Evolutionary conservation across 2,888 invertebrate genomes (phyloP), one percentile per base, ranked within the genome.

Genomic region (Troglohyphantes excavatus): DNA sequence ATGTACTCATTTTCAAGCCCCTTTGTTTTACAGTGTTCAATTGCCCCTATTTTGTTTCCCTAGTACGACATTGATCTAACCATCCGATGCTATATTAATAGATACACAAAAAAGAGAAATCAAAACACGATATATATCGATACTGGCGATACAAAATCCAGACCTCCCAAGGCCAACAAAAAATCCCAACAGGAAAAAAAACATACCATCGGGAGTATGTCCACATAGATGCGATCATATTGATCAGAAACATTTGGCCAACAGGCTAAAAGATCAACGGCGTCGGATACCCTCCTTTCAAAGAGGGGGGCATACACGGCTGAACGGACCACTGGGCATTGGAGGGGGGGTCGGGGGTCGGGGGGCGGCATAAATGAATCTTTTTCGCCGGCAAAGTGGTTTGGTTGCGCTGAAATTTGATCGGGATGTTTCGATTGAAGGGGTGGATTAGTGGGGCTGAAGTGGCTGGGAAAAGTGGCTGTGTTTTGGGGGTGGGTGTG

Each of bases 191-290:
- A n/a, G n/a, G n/a, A n/a, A 33, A 6, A 9, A 9, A 33, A 33
- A 33, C 53, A 13, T 17, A 59, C 26, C 73, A 61, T 19, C 11
- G 29, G 39, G 9, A 17, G 68, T 13, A n/a, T 33, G n/a, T 21
- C 11, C 46, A 23, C 33, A 19, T 27, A 86, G 76, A 81, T 89
- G 82, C 29, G 88, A 89, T 82, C 59, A 43, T 89, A 89, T 89
- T 89, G 88, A 88, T 88, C 88, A 68, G 76, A 76, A 82, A 89
- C 88, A 89, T 82, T 89, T 88, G 88, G 82, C 82, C 88, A 88
- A 88, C 82, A 82, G 82, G 82, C 88, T 67, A 76, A 89, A 61
- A 89, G 88, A 89, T 89, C 88, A 89, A 75, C 76, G 53, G 63
- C 46, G 67, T 67, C 61, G 33, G 23, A 53, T 26, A 19, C 19